phyloP scores from a whole-genome alignment of 2,113 vertebrate genomes.

The Excalfactoria chinensis region DNA sequence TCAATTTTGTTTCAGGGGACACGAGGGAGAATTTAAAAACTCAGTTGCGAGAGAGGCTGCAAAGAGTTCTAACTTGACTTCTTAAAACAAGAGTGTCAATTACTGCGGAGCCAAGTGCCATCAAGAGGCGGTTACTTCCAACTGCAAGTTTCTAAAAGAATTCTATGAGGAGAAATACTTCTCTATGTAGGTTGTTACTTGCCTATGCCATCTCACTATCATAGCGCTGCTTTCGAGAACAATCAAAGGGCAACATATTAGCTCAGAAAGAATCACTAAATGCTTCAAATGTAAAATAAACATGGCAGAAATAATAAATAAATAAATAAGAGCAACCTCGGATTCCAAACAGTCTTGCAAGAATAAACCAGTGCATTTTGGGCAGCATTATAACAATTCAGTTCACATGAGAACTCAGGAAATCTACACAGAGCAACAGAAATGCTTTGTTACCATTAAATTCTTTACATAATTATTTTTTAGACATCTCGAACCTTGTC shows the following conservation, averaged over 20 bases:
- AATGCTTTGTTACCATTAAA: neutral
- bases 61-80: neutral
- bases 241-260: neutral
- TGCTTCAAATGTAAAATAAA: neutral
- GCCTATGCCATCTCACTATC: neutral
- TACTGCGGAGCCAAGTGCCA: slow-evolving; percentile 66
- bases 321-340: fast-evolving
- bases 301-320: neutral
- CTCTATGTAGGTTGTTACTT: neutral
- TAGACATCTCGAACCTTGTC: neutral
- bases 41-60: neutral
- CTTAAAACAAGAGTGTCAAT: neutral
- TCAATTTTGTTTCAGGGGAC: neutral
- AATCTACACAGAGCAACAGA: neutral
- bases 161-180: neutral
- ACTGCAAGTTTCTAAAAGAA: slow-evolving; percentile 53
- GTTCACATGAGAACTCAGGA: neutral
- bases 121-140: slow-evolving; percentile 68
- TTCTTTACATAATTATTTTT: neutral
- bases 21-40: neutral
- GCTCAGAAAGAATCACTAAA: neutral
- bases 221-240: neutral
- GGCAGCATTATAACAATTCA: neutral
- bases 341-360: neutral
- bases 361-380: neutral